These are phyloP conservation scores for Cyanoliseus patagonus DNA, from an alignment of 2,113 vertebrate species.

Conservation along the genomic window DNA sequence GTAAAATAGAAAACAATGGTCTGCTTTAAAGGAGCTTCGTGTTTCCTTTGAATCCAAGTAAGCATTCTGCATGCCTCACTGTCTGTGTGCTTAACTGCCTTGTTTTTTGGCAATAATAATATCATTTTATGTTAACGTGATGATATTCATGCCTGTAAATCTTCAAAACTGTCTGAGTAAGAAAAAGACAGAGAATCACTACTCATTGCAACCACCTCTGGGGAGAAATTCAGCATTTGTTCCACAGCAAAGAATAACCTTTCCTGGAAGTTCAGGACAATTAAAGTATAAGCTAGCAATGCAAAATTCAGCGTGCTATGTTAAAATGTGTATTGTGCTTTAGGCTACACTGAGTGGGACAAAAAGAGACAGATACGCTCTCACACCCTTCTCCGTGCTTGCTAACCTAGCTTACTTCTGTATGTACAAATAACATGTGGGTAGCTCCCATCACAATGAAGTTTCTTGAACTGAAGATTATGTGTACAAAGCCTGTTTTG, in stretches of 20 bases:
- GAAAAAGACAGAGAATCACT: constrained; percentile 23
- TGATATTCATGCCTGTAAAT: constrained; percentile 53
- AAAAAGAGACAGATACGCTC: background rate
- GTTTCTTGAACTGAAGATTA: background rate
- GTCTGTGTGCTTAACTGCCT: constrained; percentile 8
- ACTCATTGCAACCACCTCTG: constrained; percentile 23
- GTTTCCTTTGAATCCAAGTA: background rate
- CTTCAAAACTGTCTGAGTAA: constrained; percentile 37
- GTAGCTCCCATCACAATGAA: background rate
- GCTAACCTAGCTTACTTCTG: background rate
- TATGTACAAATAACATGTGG: background rate
- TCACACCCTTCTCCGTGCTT: background rate
- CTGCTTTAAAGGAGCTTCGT: background rate
- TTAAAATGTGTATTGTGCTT: background rate
- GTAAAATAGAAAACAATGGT: constrained; percentile 3
- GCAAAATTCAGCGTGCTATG: background rate
- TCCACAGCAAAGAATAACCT: constrained; percentile 54
- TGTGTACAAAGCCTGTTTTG: background rate
- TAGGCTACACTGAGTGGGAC: background rate
- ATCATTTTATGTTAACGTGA: constrained; percentile 39
- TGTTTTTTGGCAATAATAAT: constrained; percentile 47
- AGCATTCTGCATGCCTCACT: background rate
- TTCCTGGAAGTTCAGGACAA: constrained; percentile 39
- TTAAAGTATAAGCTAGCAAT: constrained; percentile 20
- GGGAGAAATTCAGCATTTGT: constrained; percentile 57